phyloP scores from a whole-genome alignment of 1,140 invertebrate species.

The Ceratosolen fusciceps region DNA sequence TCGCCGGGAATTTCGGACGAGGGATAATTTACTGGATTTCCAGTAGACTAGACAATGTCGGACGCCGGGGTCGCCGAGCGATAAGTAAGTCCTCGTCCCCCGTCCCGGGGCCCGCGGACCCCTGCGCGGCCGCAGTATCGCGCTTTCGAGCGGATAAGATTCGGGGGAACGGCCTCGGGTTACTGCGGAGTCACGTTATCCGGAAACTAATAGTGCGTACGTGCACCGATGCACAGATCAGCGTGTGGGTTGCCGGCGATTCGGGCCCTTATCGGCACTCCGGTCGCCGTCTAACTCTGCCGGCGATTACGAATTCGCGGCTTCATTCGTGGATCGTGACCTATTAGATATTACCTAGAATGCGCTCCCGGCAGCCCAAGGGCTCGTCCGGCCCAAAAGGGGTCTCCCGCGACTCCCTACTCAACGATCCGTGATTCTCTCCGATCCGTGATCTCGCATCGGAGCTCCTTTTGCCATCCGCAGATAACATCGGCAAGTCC shows the following conservation, averaged over 20 bases:
- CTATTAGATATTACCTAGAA: not conserved
- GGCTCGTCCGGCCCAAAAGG: not conserved
- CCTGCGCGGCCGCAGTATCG: not conserved
- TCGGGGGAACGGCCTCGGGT: not conserved
- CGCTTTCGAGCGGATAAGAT: not conserved
- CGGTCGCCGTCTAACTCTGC: too few species aligned
- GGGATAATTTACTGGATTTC: slow-evolving; percentile 11
- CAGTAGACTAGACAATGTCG: slow-evolving; percentile 25
- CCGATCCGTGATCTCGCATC: not conserved
- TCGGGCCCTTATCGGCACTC: not conserved
- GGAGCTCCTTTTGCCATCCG: not conserved
- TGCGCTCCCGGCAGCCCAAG: not conserved
- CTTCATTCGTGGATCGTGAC: not conserved
- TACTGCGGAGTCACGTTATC: slow-evolving; percentile 24
- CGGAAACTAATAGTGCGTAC: slow-evolving; percentile 16
- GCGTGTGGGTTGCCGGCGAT: not conserved
- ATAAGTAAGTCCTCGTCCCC: not conserved
- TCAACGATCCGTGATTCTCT: not conserved
- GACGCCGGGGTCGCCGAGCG: not conserved
- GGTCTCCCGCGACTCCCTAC: not conserved
- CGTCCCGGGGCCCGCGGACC: not conserved
- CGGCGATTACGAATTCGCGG: not conserved
- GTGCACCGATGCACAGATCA: not conserved
- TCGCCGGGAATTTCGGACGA: too few species aligned
- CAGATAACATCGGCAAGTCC: too few species aligned